These are phyloP conservation scores for Eurypyga helias DNA, from an alignment of 2,113 vertebrate species.

Conservation along the genomic window DNA sequence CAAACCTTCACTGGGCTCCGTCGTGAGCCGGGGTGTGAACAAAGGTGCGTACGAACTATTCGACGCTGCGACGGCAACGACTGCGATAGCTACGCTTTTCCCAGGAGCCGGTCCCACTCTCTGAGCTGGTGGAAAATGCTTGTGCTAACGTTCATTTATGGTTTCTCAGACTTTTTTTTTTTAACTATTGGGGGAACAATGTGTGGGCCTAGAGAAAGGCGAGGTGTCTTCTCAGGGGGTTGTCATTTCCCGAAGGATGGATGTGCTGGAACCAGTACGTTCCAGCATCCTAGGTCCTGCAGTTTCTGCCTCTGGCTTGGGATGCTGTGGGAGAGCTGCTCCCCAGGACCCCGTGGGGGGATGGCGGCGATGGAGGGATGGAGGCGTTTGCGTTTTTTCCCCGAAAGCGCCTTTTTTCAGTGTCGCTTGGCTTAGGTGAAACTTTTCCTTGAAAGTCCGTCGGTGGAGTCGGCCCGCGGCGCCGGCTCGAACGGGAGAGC, in stretches of 20 bases:
- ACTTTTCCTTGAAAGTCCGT: constrained; percentile 44
- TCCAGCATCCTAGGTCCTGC: not conserved
- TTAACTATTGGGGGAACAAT: not conserved
- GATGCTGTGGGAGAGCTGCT: not conserved
- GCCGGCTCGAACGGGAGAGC: not conserved
- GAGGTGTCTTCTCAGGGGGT: not conserved
- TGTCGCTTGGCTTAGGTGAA: not conserved
- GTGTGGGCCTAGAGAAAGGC: not conserved
- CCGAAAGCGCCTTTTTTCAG: not conserved
- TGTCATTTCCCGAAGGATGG: not conserved
- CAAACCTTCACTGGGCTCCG: not conserved
- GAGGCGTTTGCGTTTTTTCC: not conserved
- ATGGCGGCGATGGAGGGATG: not conserved
- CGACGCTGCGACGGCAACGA: not conserved
- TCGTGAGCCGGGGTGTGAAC: not conserved
- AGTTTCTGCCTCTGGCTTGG: fast-evolving
- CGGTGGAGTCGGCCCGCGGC: not conserved
- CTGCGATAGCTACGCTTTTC: not conserved
- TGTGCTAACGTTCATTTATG: not conserved
- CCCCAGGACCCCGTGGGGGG: fast-evolving
- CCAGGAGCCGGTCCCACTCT: not conserved
- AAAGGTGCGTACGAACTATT: not conserved
- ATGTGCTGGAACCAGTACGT: not conserved
- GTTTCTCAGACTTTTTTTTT: not conserved
- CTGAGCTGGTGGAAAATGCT: not conserved